phyloP scores from a whole-genome alignment of 1,140 invertebrate genomes.

The Drosophila arawakana region DNA sequence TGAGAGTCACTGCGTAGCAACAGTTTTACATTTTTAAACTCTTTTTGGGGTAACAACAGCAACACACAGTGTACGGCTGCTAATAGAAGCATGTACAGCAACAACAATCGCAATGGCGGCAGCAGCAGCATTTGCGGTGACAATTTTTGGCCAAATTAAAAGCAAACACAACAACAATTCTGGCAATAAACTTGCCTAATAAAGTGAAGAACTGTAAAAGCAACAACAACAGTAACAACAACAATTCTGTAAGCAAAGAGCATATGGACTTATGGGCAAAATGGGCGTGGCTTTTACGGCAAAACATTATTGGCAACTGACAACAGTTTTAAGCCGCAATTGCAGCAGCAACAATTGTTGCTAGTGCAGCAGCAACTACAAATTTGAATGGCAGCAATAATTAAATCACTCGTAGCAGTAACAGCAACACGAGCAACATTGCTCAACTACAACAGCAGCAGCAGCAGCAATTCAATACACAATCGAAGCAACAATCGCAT shows the following conservation, averaged over 20 bases:
- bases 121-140: conserved; percentile 15
- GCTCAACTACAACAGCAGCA: too few species aligned
- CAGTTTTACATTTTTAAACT: not conserved
- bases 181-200: not conserved
- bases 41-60: conserved; percentile 1
- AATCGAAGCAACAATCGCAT: not conserved
- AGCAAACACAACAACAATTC: not conserved
- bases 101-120: conserved; percentile 19
- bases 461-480: not conserved
- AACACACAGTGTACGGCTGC: conserved; percentile 14
- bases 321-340: too few species aligned
- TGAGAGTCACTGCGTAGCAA: conserved; percentile 1
- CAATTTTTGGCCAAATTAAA: conserved; percentile 31
- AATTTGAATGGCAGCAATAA: not conserved
- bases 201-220: not conserved
- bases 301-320: too few species aligned
- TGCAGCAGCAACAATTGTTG: too few species aligned
- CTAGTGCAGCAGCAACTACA: not conserved
- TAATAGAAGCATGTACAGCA: conserved; percentile 9
- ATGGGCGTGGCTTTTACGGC: too few species aligned
- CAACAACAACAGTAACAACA: conserved; percentile 6
- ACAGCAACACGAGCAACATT: not conserved
- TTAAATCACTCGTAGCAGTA: not conserved
- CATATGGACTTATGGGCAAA: too few species aligned
- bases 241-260: not conserved